Evolutionary conservation across 2,797 vertebrate genomes (phyloP).

Genomic region (Discoglossus pictus): DNA sequence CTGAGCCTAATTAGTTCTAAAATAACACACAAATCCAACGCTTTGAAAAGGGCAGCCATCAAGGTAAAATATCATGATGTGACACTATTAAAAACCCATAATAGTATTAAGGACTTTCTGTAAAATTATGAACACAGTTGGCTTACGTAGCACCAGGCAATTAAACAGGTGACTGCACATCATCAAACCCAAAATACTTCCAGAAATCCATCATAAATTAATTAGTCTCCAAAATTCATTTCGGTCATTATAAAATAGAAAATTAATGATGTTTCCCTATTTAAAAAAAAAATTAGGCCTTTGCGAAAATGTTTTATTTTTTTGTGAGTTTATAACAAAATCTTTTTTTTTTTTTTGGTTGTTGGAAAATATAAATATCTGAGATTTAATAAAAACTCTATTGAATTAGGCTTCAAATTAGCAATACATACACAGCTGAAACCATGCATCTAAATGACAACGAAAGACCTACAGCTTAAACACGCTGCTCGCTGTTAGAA

Average conservation of each 20-base stretch:
- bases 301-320: neutral
- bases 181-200: slow-evolving; percentile 4
- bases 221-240: slow-evolving; percentile 27
- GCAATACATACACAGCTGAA: slow-evolving; percentile 60
- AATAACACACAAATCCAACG: slow-evolving; percentile 38
- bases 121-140: slow-evolving; percentile 37
- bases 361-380: slow-evolving; percentile 39
- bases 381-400: slow-evolving; percentile 65
- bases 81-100: slow-evolving; percentile 42
- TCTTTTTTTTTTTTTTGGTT: slow-evolving; percentile 26
- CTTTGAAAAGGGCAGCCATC: slow-evolving; percentile 44
- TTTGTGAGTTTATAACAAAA: neutral
- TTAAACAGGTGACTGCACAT: slow-evolving; percentile 43
- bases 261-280: slow-evolving; percentile 9
- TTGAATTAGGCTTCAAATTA: slow-evolving; percentile 69
- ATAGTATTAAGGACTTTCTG: slow-evolving; percentile 38
- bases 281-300: slow-evolving; percentile 11
- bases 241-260: slow-evolving; percentile 19
- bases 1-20: slow-evolving; percentile 38
- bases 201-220: slow-evolving; percentile 30
- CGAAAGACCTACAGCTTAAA: slow-evolving; percentile 55
- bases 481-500: slow-evolving; percentile 65
- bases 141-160: slow-evolving; percentile 26
- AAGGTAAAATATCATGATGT: slow-evolving; percentile 47
- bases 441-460: slow-evolving; percentile 56